Conservation (phyloP, 2,797 vertebrate genomes). For the Liasis olivaceus region DNA sequence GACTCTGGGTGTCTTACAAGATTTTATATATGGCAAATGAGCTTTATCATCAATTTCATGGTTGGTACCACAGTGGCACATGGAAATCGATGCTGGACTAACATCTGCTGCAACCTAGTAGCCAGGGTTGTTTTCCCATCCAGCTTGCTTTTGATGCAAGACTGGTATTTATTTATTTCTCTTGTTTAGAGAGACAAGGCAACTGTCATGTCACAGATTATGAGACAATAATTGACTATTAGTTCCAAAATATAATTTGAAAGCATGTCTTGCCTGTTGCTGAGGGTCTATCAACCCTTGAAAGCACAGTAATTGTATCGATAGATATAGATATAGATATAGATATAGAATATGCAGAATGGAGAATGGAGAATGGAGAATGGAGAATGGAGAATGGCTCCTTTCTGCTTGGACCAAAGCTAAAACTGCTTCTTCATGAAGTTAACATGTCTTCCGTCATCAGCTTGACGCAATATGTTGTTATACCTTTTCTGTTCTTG, state of each 20-base stretch:
- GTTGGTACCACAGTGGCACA: accelerated
- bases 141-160: accelerated
- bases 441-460: slow-evolving; percentile 39
- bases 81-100: accelerated
- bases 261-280: slow-evolving; percentile 58
- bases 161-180: background rate
- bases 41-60: background rate
- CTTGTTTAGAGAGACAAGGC: slow-evolving; percentile 40
- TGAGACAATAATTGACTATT: slow-evolving; percentile 68
- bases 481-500: no score
- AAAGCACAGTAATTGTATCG: slow-evolving; percentile 4
- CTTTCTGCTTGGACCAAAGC: slow-evolving; percentile 34
- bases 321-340: no score
- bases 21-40: accelerated
- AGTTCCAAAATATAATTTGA: slow-evolving; percentile 70
- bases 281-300: slow-evolving; percentile 52
- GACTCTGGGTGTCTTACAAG: no score
- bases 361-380: no score
- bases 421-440: slow-evolving; percentile 36
- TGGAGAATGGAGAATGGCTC: background rate
- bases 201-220: slow-evolving; percentile 67
- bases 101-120: slow-evolving; percentile 6
- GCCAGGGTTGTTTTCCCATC: background rate
- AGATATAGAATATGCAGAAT: no score
- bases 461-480: no score